Conservation (phyloP, 2,797 vertebrate genomes). For the Gephyroberyx darwinii region DNA sequence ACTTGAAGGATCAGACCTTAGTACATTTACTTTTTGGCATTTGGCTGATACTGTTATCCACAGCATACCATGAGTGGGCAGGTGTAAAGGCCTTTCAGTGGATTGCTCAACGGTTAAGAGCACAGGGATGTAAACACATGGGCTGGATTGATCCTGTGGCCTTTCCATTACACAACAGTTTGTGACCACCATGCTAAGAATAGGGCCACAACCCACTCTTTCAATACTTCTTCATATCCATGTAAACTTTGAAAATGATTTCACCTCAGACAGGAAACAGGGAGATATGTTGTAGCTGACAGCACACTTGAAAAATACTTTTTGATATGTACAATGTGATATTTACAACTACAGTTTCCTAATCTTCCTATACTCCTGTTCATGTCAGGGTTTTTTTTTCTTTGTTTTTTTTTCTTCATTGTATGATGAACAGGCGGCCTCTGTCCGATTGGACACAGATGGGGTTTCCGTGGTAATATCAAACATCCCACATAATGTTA, state of each 20-base stretch:
- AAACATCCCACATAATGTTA: slow-evolving; percentile 74
- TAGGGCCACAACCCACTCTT: too few species aligned
- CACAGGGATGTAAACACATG: not conserved
- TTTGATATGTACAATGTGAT: too few species aligned
- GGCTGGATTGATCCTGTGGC: too few species aligned
- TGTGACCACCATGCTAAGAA: too few species aligned
- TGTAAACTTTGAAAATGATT: too few species aligned
- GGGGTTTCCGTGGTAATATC: slow-evolving; percentile 71
- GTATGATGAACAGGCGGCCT: slow-evolving; percentile 72
- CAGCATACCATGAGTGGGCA: not conserved
- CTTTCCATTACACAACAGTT: too few species aligned
- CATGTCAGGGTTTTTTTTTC: slow-evolving; percentile 21
- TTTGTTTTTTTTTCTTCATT: slow-evolving; percentile 35
- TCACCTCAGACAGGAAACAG: too few species aligned
- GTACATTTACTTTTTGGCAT: not conserved
- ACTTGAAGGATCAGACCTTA: not conserved
- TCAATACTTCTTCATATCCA: too few species aligned
- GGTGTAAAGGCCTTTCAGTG: not conserved
- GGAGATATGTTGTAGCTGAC: slow-evolving; percentile 15
- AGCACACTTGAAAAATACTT: slow-evolving; percentile 9
- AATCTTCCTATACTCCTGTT: slow-evolving; percentile 34
- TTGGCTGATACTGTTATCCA: not conserved
- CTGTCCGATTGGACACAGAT: slow-evolving; percentile 77
- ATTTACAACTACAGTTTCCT: slow-evolving; percentile 30
- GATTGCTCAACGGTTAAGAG: not conserved